Conservation (phyloP, 2,888 invertebrate species). For the Sthenelais limicola region DNA sequence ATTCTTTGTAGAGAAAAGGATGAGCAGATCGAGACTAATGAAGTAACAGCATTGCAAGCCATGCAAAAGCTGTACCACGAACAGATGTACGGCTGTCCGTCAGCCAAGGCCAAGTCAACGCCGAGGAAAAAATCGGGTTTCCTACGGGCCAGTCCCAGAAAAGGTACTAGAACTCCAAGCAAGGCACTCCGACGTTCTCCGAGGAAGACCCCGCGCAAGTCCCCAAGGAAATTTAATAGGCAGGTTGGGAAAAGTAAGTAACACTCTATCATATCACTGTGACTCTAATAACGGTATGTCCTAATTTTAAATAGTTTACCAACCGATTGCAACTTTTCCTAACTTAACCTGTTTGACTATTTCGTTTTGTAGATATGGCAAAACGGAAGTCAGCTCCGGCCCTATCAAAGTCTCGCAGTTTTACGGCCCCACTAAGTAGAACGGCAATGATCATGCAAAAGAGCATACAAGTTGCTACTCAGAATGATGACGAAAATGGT, state of each 20-base stretch:
- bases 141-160: conserved; percentile 1
- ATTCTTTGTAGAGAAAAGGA: conserved; percentile 18
- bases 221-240: conserved; percentile 21
- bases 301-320: too few relatives aligned
- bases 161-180: conserved; percentile 1
- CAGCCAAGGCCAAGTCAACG: background rate
- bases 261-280: too few relatives aligned
- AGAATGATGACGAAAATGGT: background rate
- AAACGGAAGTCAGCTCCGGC: background rate
- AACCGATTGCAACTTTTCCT: too few relatives aligned
- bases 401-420: conserved; percentile 11
- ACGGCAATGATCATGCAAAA: conserved; percentile 13
- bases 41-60: conserved; percentile 6
- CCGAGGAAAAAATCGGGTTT: conserved; percentile 13
- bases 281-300: too few relatives aligned
- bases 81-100: background rate
- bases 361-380: too few relatives aligned
- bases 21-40: conserved; percentile 6
- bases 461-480: background rate
- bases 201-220: conserved; percentile 2
- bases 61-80: conserved; percentile 24
- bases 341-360: too few relatives aligned
- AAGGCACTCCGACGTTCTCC: conserved; percentile 12
- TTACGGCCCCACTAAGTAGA: conserved; percentile 20
- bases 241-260: conserved; percentile 2